Evolutionary conservation across 2,113 vertebrate genomes (phyloP).

Genomic region (Nycticebus coucang): DNA sequence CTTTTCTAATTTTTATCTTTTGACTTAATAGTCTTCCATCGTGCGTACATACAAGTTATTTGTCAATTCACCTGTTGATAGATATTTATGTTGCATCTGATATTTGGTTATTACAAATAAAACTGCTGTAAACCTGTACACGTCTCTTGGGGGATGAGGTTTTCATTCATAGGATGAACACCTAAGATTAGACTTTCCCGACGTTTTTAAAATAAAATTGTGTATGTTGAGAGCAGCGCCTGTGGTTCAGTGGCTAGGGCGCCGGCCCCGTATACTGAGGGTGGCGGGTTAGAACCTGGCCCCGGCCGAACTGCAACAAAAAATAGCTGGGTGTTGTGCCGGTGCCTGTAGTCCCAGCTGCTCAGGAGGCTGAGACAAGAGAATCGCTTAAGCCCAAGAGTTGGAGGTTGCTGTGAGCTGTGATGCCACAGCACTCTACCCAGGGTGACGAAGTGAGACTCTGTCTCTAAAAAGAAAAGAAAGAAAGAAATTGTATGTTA

Average conservation of each 20-base stretch:
- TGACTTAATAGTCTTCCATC: not conserved
- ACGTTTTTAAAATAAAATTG: not conserved
- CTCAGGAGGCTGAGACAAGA: too few relatives aligned
- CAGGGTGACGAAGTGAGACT: too few relatives aligned
- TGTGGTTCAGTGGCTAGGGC: too few relatives aligned
- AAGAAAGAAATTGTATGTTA: not conserved
- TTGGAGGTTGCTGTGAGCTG: too few relatives aligned
- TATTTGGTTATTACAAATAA: not conserved
- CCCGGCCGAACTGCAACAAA: too few relatives aligned
- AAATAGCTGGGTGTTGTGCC: too few relatives aligned
- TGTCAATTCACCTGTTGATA: not conserved
- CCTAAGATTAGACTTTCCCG: not conserved
- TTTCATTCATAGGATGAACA: slow-evolving; percentile 2
- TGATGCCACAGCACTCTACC: too few relatives aligned
- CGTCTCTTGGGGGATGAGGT: not conserved
- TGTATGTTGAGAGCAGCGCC: not conserved
- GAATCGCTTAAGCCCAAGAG: too few relatives aligned
- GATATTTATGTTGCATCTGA: not conserved
- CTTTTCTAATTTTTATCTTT: not conserved
- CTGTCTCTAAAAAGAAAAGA: too few relatives aligned
- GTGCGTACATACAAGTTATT: not conserved
- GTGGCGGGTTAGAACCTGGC: too few relatives aligned
- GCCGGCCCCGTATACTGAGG: too few relatives aligned
- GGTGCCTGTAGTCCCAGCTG: too few relatives aligned
- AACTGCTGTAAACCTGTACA: not conserved